These are phyloP conservation scores for Calyptomena viridis DNA, from an alignment of 2,113 vertebrate genomes.

Conservation along the genomic window DNA sequence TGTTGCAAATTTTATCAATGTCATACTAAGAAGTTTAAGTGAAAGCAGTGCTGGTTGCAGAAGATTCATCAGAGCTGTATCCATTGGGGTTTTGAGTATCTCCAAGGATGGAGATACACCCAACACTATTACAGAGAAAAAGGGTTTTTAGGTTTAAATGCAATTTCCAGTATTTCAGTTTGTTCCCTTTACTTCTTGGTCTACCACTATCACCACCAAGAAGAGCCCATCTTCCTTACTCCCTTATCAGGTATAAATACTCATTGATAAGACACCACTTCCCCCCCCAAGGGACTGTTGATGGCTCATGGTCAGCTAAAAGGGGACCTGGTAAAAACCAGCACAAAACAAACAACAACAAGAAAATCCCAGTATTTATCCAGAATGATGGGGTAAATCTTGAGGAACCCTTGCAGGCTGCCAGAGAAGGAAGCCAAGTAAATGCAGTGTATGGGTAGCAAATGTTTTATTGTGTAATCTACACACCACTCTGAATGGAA, in stretches of 20 bases:
- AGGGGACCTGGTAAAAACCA: not conserved
- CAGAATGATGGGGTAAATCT: rapidly evolving
- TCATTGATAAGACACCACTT: not conserved
- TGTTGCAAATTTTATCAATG: not conserved
- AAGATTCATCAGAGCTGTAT: not conserved
- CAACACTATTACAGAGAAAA: not conserved
- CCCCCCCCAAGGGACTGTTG: not conserved
- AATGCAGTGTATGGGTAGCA: not conserved
- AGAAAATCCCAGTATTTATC: not conserved
- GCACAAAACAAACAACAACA: not conserved
- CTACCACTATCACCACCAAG: not conserved
- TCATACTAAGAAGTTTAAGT: not conserved
- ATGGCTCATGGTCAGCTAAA: not conserved
- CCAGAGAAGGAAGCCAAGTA: not conserved
- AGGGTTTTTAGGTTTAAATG: not conserved
- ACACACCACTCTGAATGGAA: not conserved
- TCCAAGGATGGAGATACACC: not conserved
- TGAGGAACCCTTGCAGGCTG: not conserved
- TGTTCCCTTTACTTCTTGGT: not conserved
- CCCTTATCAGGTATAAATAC: not conserved
- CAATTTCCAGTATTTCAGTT: not conserved
- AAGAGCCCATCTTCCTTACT: not conserved
- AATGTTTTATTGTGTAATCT: not conserved
- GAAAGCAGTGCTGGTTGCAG: not conserved
- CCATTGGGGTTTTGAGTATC: not conserved